Evolutionary conservation across 2,888 invertebrate species (phyloP).

Genomic region (Anthrax anthrax): DNA sequence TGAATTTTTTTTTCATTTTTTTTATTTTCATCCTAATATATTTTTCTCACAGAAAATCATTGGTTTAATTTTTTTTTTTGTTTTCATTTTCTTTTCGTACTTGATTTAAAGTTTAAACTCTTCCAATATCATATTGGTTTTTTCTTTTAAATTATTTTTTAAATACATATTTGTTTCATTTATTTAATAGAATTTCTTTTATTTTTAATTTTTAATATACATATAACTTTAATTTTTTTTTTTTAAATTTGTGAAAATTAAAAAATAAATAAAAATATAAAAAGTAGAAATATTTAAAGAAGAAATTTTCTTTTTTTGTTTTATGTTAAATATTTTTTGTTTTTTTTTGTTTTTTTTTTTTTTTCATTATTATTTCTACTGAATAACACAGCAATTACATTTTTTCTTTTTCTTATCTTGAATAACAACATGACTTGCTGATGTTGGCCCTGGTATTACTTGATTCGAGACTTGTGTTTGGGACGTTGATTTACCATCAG

Average conservation of each 20-base stretch:
- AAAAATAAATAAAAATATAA: background rate
- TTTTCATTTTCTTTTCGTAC: too few relatives aligned
- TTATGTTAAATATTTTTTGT: background rate
- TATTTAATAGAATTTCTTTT: background rate
- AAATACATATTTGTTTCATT: background rate
- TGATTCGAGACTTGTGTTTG: slow-evolving; percentile 34
- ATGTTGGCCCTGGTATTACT: slow-evolving; percentile 61
- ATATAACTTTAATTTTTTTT: too few relatives aligned
- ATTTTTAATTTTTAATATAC: background rate
- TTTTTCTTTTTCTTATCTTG: slow-evolving; percentile 83
- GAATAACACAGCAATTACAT: slow-evolving; percentile 88
- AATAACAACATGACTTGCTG: slow-evolving; percentile 77
- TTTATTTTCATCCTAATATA: too few relatives aligned
- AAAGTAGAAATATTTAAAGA: background rate
- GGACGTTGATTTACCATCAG: slow-evolving; percentile 23
- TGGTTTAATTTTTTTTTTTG: background rate
- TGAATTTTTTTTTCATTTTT: too few relatives aligned
- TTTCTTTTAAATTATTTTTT: background rate
- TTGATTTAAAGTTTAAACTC: too few relatives aligned
- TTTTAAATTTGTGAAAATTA: background rate
- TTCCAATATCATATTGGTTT: too few relatives aligned
- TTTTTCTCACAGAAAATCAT: background rate
- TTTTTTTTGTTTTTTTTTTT: background rate
- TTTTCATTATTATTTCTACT: slow-evolving; percentile 40
- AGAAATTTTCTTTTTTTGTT: background rate